Conservation (phyloP, 1,140 invertebrate genomes). For the Heliconius eleuchia region DNA sequence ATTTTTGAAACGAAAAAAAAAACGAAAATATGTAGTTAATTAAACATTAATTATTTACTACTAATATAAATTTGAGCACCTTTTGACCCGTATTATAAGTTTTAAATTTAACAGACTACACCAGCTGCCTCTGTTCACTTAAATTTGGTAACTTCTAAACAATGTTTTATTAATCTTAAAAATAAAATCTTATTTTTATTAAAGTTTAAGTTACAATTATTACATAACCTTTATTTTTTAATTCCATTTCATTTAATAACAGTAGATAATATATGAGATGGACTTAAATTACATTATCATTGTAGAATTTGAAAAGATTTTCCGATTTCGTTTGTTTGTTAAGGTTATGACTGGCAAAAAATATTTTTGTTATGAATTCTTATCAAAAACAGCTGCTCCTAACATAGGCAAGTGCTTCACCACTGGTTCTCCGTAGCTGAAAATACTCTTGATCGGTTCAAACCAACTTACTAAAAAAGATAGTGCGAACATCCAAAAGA, state of each 20-base stretch:
- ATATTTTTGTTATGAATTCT: not conserved
- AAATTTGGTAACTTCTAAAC: not conserved
- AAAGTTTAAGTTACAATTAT: too few species aligned
- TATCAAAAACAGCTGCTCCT: constrained; percentile 51
- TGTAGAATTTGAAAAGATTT: too few species aligned
- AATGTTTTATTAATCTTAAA: too few species aligned
- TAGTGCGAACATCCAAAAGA: constrained; percentile 59
- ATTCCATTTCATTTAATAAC: too few species aligned
- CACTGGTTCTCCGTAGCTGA: constrained; percentile 56
- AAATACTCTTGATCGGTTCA: constrained; percentile 47
- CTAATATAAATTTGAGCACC: constrained; percentile 1
- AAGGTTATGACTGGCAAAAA: not conserved
- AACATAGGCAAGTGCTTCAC: constrained; percentile 63
- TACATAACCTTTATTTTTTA: too few species aligned
- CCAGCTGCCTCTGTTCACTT: not conserved
- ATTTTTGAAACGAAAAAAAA: too few species aligned
- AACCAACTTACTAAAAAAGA: constrained; percentile 61
- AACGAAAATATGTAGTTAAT: too few species aligned
- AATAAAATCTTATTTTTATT: too few species aligned
- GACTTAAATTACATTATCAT: too few species aligned
- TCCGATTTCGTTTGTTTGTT: too few species aligned
- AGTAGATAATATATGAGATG: too few species aligned
- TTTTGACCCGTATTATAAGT: constrained; percentile 12
- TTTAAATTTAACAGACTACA: not conserved
- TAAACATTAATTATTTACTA: too few species aligned